Evolutionary conservation across 2,113 vertebrate species (phyloP), one percentile per base, ranked within the genome.

Genomic region (Aramus guarauna): DNA sequence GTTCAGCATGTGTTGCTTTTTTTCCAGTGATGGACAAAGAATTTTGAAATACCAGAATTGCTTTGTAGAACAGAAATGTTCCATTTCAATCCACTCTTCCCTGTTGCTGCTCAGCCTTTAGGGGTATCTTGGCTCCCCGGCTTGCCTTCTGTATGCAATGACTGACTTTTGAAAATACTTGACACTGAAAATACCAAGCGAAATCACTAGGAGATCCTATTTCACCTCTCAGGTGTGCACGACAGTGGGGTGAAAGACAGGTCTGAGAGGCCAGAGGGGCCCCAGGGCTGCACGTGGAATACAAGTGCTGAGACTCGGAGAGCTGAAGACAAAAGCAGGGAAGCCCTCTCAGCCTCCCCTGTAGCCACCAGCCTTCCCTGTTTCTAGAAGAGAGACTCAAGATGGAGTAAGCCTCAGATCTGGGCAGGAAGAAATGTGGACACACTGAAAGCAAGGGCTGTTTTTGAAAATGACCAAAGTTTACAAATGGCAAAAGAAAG

Each of bases 211-310:
- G 32, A 37, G 5, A 30, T 59, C n/a, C 18, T 74, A 13, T 67
- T 92, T 77, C 47, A 63, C 7, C 18, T 86, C 37, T 67, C 45
- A 59, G 53, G 39, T 62, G 24, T 66, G 16, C 36, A 30, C 36
- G 39, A n/a, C 26, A 81, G 2, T 0, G 0, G 19, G 58, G 26
- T 21, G 45, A 76, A 76, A 81, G 48, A 52, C 50, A 50, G 45
- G 17, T 2, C 78, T 76, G 71, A 66, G 56, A 87, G 8, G 17
- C 13, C 53, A 79, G 43, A 53, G 24, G 27, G 15, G 12, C 50
- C 8, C 11, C n/a, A 34, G 29, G 34, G 6, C 30, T 85, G 12
- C 48, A 16, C 24, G 66, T 55, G 34, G 45, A 83, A 39, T 48
- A 53, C 12, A 50, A 26, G 22, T 45, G 12, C 41, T 66, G 37